Evolutionary conservation across 2,797 vertebrate genomes (phyloP), one percentile per base, ranked within the genome.

Genomic region (Hyperoplus immaculatus): DNA sequence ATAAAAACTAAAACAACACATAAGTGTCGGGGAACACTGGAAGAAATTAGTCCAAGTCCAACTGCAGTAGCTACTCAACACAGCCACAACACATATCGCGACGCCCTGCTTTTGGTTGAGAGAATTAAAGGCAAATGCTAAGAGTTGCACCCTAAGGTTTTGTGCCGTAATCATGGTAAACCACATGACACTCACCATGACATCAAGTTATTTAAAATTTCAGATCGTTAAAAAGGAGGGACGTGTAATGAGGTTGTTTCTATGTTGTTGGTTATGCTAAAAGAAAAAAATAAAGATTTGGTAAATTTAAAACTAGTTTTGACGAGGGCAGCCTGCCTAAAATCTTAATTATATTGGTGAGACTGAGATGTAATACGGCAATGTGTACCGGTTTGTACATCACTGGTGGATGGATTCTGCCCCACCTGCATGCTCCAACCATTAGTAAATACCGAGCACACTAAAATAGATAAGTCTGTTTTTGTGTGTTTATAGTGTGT

Each of bases 1-100:
- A 89, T 89, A 88, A 92, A 29, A 92, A 92, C 53, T 10, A 87
- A 84, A 90, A 91, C 85, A 89, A 84, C 85, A 78, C 88, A 77
- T 54, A 59, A 71, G 77, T 77, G 80, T 75, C 2, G 2, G 66
- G 77, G 69, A 73, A 78, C 53, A 78, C 83, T 88, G 88, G 85
- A 92, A 92, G 84, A 86, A 89, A 92, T 91, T 86, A 89, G 84
- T 82, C 81, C 68, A 62, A 29, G 29, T 29, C 29, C 51, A 69
- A 77, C 75, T 87, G 78, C 81, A 82, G 86, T 73, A 76, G 74
- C 85, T 83, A 78, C 87, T 87, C 85, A 90, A 81, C 80, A 75
- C 81, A 59, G 61, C 84, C 85, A 81, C 87, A 87, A 86, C 76
- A 83, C 75, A 78, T 60, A 66, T 16, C 56, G 21, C n/a, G 8